Evolutionary conservation across 1,140 invertebrate genomes (phyloP).

Genomic region (Rhopalosiphum maidis): DNA sequence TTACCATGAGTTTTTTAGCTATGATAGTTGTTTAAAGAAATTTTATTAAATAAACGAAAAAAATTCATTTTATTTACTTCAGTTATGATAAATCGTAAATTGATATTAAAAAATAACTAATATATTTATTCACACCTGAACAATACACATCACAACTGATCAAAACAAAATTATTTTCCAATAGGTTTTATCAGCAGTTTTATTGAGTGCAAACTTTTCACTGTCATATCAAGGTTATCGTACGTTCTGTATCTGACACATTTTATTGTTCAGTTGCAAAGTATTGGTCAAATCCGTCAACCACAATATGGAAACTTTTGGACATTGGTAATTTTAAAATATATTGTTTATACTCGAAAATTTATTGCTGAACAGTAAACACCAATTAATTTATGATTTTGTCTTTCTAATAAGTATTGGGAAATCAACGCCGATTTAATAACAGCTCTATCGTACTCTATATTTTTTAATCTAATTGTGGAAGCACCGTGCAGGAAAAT

Average conservation of each 20-base stretch:
- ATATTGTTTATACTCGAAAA: not conserved
- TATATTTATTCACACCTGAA: not conserved
- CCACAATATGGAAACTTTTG: slow-evolving; percentile 25
- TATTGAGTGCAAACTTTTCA: not conserved
- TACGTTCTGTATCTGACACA: not conserved
- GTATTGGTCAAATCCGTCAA: slow-evolving; percentile 30
- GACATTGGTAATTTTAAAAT: not conserved
- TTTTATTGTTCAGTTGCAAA: slow-evolving; percentile 25
- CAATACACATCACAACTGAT: not conserved
- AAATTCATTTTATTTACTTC: too few relatives aligned
- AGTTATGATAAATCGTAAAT: not conserved
- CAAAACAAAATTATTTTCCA: not conserved
- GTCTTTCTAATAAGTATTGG: not conserved
- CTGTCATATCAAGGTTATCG: not conserved
- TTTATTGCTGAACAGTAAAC: not conserved
- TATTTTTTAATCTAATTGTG: not conserved
- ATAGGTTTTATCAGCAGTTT: slow-evolving; percentile 11
- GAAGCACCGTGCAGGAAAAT: slow-evolving; percentile 14
- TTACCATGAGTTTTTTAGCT: too few relatives aligned
- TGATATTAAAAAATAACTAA: not conserved
- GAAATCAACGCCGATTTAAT: not conserved
- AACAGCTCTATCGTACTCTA: not conserved
- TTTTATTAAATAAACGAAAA: not conserved
- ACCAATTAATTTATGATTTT: not conserved
- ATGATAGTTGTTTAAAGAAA: not conserved